Percentiles rank a stretch among this genome's conserved stretches.
These are phyloP conservation scores for Mungos mungo DNA, from an alignment of 2,113 vertebrate species.

Conservation along the genomic window DNA sequence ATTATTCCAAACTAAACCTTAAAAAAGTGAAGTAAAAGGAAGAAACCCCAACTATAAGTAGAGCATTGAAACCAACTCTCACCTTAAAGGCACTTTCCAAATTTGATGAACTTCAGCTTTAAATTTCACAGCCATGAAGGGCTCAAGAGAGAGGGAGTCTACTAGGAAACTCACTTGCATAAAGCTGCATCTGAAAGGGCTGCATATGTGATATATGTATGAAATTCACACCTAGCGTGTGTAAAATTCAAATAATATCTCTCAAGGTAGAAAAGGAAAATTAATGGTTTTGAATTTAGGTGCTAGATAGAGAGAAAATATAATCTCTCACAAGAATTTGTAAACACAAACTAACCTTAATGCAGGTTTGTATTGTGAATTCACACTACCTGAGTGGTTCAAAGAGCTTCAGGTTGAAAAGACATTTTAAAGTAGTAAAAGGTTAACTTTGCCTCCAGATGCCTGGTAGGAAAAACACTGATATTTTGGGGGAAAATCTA, in stretches of 20 bases:
- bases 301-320: background rate
- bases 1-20: background rate
- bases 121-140: background rate
- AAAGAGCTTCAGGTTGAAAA: background rate
- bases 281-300: background rate
- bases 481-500: background rate
- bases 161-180: background rate
- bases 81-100: background rate
- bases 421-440: background rate
- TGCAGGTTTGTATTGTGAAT: background rate
- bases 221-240: background rate
- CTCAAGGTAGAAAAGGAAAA: background rate
- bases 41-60: background rate
- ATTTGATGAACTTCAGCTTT: background rate
- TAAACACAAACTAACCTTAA: background rate
- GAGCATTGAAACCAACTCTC: background rate
- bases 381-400: background rate
- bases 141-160: background rate
- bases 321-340: background rate
- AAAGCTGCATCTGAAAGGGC: background rate
- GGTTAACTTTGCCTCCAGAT: background rate
- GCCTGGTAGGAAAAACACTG: background rate
- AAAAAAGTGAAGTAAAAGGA: background rate
- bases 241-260: background rate
- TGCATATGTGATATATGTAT: background rate